Base-by-base conservation (phyloP, 2,113 vertebrate genomes). In the Rhynchomys soricoides region DNA sequence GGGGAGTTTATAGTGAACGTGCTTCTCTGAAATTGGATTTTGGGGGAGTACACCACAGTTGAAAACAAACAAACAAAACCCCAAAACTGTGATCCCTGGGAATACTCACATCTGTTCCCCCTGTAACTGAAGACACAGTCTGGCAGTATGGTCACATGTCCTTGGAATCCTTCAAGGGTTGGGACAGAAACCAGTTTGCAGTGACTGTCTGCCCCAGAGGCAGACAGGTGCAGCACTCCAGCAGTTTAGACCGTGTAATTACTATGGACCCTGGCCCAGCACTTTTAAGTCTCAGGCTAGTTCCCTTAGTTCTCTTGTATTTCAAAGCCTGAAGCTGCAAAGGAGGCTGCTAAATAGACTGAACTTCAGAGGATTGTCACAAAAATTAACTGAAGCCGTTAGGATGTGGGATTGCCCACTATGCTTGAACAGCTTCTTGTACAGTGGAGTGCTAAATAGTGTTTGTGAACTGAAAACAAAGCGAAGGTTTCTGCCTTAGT, bases 21-120 rank as follows among this genome's bases (percentile, higher is more conserved):
- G 45, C 48, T 71, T 89, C 37, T 89, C 81, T 48, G 70, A 79
- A 74, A 83, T 91, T 94, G 91, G 55, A 90, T 96, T 91, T 96
- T 62, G 87, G 6, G 66, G 82, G 40, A 89, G 62, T 62, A 91
- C 73, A 37, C 55, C 31, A 55, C 55, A 66, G 74, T 24, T 74
- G 70, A 71, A 71, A 71, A 21, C 70, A 71, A 71, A 37, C 12
- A 5, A 37, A 17, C 9, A 21, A 71, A 19, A 16, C 4, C 31
- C 31, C 3, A 1, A 74, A 43, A 22, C n/a, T 11, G 8, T 31
- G 50, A 70, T 52, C 43, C 29, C 24, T 48, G 29, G 71, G 52
- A 93, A 52, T 78, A 37, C 45, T n/a, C 31, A 12, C 2, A 16
- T 89, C 43, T 93, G 16, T 52, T 78, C 93, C 82, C 92, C 57